A percentile compares a stretch with the other conserved stretches of the same genome.
Conservation (phyloP, 2,888 invertebrate species). For the Drosophila prostipennis region DNA sequence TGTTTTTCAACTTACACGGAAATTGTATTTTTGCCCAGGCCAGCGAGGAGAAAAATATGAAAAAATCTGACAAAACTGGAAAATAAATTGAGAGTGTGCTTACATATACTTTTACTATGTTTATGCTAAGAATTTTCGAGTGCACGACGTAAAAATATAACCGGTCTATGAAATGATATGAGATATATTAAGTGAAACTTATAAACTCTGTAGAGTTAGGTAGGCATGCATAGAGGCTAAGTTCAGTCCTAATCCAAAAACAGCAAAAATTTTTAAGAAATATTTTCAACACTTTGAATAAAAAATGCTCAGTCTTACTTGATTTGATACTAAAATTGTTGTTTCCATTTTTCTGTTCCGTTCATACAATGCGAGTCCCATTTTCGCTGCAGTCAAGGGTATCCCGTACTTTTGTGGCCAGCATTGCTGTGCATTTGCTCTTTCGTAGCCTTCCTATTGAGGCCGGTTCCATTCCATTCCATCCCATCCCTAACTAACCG, state of each 20-base stretch:
- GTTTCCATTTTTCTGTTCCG: not conserved
- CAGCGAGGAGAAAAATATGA: conserved; percentile 12
- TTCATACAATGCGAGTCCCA: conserved; percentile 11
- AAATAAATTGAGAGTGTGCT: conserved; percentile 52
- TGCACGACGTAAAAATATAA: too few relatives aligned
- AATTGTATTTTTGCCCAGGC: conserved; percentile 64
- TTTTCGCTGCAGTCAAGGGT: conserved; percentile 9
- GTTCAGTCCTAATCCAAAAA: too few relatives aligned
- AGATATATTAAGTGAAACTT: too few relatives aligned
- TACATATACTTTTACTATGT: not conserved
- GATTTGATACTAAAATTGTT: not conserved
- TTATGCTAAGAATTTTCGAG: not conserved
- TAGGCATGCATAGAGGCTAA: too few relatives aligned
- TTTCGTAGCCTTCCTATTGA: conserved; percentile 3
- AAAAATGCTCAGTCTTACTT: too few relatives aligned
- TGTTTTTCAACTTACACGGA: conserved; percentile 74
- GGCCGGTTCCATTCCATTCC: conserved; percentile 1
- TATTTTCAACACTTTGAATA: too few relatives aligned
- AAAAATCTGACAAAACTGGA: conserved; percentile 32
- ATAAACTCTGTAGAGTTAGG: too few relatives aligned
- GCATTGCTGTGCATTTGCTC: conserved; percentile 14
- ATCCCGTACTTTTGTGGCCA: conserved; percentile 27
- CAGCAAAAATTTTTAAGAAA: too few relatives aligned
- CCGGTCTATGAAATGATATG: too few relatives aligned
- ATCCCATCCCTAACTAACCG: conserved; percentile 3